Evolutionary conservation across 2,113 vertebrate genomes (phyloP).

Genomic region (Microtus pennsylvanicus): DNA sequence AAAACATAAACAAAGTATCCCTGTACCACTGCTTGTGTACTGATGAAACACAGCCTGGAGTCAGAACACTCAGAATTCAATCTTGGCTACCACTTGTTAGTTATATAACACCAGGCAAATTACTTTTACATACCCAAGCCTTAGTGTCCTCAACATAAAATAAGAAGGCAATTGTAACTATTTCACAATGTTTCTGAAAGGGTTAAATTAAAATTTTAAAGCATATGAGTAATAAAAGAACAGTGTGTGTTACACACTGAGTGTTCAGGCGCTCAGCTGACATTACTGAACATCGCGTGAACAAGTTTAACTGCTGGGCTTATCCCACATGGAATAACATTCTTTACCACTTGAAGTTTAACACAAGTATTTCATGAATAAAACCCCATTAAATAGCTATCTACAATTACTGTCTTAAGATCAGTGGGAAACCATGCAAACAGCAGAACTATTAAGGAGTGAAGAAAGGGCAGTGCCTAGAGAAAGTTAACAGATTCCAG

Average conservation of each 20-base stretch:
- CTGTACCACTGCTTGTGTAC: no score
- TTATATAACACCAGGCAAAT: background rate
- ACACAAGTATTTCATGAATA: background rate
- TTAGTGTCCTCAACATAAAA: background rate
- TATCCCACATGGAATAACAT: background rate
- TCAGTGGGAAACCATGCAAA: background rate
- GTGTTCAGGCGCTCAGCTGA: background rate
- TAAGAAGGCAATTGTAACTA: background rate
- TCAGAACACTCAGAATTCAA: background rate
- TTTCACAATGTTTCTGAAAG: background rate
- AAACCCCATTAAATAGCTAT: slow-evolving; percentile 27
- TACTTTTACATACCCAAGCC: background rate
- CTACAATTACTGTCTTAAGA: slow-evolving; percentile 10
- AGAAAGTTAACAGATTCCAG: background rate
- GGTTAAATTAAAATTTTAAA: background rate
- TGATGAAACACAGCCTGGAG: background rate
- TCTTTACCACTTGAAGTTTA: background rate
- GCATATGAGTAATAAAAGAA: background rate
- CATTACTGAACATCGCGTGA: background rate
- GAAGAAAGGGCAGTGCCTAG: background rate
- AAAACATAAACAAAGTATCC: no score
- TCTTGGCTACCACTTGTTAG: background rate
- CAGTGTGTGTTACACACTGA: background rate
- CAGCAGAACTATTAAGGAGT: background rate
- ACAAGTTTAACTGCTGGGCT: background rate